Percentiles rank a stretch among this genome's conserved stretches.
Evolutionary conservation across 2,888 invertebrate species (phyloP).

Genomic region (Barypeithes pellucidus): DNA sequence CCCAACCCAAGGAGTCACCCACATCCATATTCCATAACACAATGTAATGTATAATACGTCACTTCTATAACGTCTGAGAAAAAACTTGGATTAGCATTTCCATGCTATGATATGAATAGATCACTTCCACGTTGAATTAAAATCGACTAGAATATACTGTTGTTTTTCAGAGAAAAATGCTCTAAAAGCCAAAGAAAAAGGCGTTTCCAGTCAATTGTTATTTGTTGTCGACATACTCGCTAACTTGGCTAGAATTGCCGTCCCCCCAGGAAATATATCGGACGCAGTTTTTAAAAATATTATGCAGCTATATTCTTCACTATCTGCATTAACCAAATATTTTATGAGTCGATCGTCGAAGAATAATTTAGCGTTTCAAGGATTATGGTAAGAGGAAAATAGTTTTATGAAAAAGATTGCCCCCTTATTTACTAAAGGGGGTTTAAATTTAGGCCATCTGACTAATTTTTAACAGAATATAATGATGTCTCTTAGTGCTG

Average conservation of each 20-base stretch:
- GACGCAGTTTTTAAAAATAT: constrained; percentile 75
- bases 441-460: no score
- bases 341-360: constrained; percentile 72
- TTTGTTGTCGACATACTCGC: constrained; percentile 73
- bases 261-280: constrained; percentile 73
- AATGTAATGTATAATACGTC: no score
- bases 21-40: no score
- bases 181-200: constrained; percentile 73
- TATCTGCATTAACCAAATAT: constrained; percentile 76
- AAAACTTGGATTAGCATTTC: no score
- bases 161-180: constrained; percentile 68
- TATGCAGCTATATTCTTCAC: constrained; percentile 73
- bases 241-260: constrained; percentile 72
- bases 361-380: constrained; percentile 71
- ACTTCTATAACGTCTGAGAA: no score
- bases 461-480: no score
- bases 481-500: no score
- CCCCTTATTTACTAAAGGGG: no score
- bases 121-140: no score
- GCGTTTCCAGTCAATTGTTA: constrained; percentile 75
- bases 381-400: constrained; percentile 69
- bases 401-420: no score
- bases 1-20: no score
- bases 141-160: background rate
- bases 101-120: no score